phyloP scores from a whole-genome alignment of 2,888 invertebrate species.

The Agonopterix arenella region DNA sequence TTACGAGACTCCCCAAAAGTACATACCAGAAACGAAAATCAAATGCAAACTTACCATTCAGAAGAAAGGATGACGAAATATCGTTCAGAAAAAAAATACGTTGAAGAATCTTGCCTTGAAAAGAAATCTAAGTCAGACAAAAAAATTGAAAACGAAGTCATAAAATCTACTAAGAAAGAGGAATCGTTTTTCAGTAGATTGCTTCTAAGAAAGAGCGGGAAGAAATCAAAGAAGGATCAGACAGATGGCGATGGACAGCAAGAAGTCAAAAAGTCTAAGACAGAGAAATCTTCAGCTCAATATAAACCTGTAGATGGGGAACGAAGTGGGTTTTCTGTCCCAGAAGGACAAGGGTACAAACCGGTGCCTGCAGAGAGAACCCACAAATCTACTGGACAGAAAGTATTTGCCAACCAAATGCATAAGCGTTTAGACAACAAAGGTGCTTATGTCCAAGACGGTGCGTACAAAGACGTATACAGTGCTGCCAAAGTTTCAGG shows the following conservation, averaged over 20 bases:
- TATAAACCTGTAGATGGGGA: conserved; percentile 57
- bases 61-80: conserved; percentile 54
- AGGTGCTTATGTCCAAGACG: conserved; percentile 69
- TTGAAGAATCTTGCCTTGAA: conserved; percentile 68
- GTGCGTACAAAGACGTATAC: conserved; percentile 66
- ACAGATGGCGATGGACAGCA: conserved; percentile 57
- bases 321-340: conserved; percentile 30
- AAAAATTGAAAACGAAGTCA: conserved; percentile 65
- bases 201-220: conserved; percentile 82
- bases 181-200: conserved; percentile 81
- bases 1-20: conserved; percentile 52
- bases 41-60: conserved; percentile 38
- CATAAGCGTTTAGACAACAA: conserved; percentile 71
- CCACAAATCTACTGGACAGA: conserved; percentile 66
- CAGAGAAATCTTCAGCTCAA: conserved; percentile 48
- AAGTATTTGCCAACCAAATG: conserved; percentile 68
- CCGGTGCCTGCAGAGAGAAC: conserved; percentile 61
- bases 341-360: conserved; percentile 45
- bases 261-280: conserved; percentile 58
- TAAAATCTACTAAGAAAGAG: conserved; percentile 72
- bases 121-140: conserved; percentile 70
- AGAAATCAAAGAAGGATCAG: conserved; percentile 79
- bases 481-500: conserved; percentile 64
- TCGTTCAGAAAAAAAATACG: conserved; percentile 54
- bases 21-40: conserved; percentile 25